Conservation (phyloP, 2,113 vertebrate species). For the Tyto alba region DNA sequence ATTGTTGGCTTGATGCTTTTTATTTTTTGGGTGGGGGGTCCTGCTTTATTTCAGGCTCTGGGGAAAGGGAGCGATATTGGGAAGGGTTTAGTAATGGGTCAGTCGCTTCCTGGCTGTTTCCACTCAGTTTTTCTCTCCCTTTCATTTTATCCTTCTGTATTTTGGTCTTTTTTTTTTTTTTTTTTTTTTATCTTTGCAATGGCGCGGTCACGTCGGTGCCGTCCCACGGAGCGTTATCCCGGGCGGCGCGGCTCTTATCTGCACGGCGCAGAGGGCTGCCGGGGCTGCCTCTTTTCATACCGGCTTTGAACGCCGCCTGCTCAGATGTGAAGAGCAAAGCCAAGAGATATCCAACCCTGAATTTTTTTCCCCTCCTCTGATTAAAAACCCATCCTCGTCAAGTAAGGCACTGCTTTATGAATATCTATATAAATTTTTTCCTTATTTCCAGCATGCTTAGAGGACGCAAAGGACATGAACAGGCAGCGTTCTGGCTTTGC, state of each 20-base stretch:
- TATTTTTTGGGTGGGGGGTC: not conserved
- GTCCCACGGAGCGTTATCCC: not conserved
- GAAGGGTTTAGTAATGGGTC: not conserved
- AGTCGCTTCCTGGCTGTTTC: fast-evolving
- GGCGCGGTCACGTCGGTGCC: not conserved
- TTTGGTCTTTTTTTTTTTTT: not conserved
- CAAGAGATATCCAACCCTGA: not conserved
- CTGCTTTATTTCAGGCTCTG: not conserved
- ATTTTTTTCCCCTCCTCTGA: not conserved
- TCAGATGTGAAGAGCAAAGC: constrained; percentile 6
- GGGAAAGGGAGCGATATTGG: fast-evolving
- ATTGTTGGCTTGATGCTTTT: not conserved
- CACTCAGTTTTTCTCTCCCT: not conserved
- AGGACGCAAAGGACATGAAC: not conserved
- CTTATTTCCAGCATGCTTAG: not conserved
- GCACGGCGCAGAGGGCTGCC: not conserved
- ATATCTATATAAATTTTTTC: not conserved
- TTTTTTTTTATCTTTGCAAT: not conserved
- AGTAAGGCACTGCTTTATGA: not conserved
- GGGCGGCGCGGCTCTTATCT: not conserved
- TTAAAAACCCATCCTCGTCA: not conserved
- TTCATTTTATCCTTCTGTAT: not conserved
- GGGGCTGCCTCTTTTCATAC: not conserved
- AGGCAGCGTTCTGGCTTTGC: fast-evolving
- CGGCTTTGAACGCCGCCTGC: not conserved